Evolutionary conservation across 2,113 vertebrate species (phyloP).

Genomic region (Proterorhinus semilunaris): DNA sequence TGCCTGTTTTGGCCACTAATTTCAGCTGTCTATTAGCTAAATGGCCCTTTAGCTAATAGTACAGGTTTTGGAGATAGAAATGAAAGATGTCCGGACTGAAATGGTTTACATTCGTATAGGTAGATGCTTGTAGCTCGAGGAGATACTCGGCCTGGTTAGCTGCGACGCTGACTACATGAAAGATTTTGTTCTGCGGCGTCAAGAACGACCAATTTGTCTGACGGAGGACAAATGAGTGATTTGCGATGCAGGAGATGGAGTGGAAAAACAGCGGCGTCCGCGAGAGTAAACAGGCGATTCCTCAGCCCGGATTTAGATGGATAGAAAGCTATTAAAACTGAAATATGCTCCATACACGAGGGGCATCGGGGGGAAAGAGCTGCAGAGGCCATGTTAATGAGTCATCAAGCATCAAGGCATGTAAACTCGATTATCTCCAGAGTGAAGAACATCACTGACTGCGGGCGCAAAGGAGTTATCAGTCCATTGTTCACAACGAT

Average conservation of each 20-base stretch:
- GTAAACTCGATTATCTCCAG: slow-evolving; percentile 68
- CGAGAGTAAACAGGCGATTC: slow-evolving; percentile 31
- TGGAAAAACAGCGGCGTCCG: slow-evolving; percentile 3
- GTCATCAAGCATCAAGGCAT: slow-evolving; percentile 69
- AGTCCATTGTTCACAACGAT: slow-evolving; percentile 17
- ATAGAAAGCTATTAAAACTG: slow-evolving; percentile 38
- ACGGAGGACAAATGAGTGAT: slow-evolving; percentile 27
- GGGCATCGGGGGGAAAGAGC: slow-evolving; percentile 44
- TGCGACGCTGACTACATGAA: not conserved
- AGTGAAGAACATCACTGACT: slow-evolving; percentile 64
- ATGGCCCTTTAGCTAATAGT: too few species aligned
- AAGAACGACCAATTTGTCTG: slow-evolving; percentile 15
- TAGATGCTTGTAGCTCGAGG: not conserved
- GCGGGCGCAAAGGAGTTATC: slow-evolving; percentile 46
- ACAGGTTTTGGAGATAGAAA: not conserved
- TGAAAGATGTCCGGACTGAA: not conserved
- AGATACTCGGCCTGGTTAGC: not conserved
- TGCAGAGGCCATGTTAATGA: slow-evolving; percentile 64
- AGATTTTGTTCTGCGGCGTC: slow-evolving; percentile 3
- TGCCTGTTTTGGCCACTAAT: too few species aligned
- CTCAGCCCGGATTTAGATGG: slow-evolving; percentile 21
- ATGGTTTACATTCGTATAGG: not conserved
- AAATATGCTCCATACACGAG: slow-evolving; percentile 50
- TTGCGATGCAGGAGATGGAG: slow-evolving; percentile 24
- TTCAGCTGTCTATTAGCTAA: too few species aligned